Base-by-base conservation (phyloP, 53 echinoderm and acorn worm genomes). In the Temnopleurus reevesii region DNA sequence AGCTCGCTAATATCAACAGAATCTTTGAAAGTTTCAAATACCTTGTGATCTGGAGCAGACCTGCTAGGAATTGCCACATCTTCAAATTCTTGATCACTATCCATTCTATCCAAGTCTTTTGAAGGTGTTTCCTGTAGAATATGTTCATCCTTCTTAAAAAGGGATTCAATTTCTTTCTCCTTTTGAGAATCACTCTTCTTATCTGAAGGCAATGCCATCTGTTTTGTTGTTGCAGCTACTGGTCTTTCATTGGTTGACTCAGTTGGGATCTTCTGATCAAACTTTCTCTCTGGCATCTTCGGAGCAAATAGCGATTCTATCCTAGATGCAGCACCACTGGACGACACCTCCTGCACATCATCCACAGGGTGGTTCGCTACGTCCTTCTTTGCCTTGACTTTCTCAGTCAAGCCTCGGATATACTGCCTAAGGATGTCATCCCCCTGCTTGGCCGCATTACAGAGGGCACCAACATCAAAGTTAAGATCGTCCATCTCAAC, bases 361-460 rank as follows among this genome's bases (percentile, higher is more conserved):
- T 89, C 71, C 0, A 3, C 38, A 26, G 4, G 33, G 18, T 9
- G 9, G 64, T 12, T 71, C 0, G 53, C 45, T 8, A 49, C 66
- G n/a, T 45, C 71, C 61, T 79, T 90, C 80, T 85, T 92, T 60
- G 77, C 61, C 24, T 86, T 91, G 55, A 96, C 66, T 19, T 86
- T 94, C 53, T 92, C 81, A 9, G 92, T 96, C 76, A 97, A 76
- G 19, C 93, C 91, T 49, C 90, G 86, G 81, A 97, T 93, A 46
- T 95, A 95, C 58, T 91, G 92, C 45, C 92, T 90, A 34, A 95
- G 82, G 45, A 94, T 90, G 28, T 95, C 98, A 86, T 97, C 95
- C 1, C 98, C 95, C 76, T 94, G 92, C 65, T 95, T 93, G 5
- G 94, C 95, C 45, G 98, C 98, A 21, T 63, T 81, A 60, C 95